Percentiles rank a stretch among this genome's conserved stretches.
Evolutionary conservation across 2,797 vertebrate species (phyloP).

Genomic region (Ctenochaetus hawaiiensis): DNA sequence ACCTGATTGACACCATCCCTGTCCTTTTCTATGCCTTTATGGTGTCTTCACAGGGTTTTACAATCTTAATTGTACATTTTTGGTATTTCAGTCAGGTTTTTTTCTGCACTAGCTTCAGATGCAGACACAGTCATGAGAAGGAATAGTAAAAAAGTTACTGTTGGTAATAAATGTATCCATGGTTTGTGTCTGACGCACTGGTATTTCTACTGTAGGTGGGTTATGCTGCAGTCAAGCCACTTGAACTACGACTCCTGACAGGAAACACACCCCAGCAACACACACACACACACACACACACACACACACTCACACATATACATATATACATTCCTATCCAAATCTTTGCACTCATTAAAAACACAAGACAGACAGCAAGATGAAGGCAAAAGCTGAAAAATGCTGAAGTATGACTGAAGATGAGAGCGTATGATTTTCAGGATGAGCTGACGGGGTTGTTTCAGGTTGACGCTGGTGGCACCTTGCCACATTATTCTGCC

Average conservation of each 20-base stretch:
- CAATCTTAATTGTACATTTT: neutral
- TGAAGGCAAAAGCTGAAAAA: constrained; percentile 32
- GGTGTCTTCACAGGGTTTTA: too few relatives aligned
- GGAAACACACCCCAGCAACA: constrained; percentile 18
- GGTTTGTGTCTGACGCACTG: constrained; percentile 54
- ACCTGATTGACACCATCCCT: constrained; percentile 17
- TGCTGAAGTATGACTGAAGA: constrained; percentile 46
- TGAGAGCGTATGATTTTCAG: constrained; percentile 28
- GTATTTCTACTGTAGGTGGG: constrained; percentile 56
- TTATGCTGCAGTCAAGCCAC: constrained; percentile 49
- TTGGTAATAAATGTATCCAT: constrained; percentile 28
- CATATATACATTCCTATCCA: constrained; percentile 6
- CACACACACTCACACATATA: constrained; percentile 6
- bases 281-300: constrained; percentile 14
- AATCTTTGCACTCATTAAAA: constrained; percentile 58
- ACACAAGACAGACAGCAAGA: constrained; percentile 28
- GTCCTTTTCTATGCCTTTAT: neutral
- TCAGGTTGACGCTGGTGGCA: constrained; percentile 57
- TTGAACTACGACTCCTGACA: constrained; percentile 40
- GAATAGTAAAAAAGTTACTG: constrained; percentile 35
- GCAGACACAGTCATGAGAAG: neutral
- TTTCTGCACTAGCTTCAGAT: neutral
- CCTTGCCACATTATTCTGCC: constrained; percentile 53
- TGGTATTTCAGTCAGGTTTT: neutral
- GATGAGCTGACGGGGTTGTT: constrained; percentile 51